Conservation (phyloP, 30 jellyfish, hydroid and myxozoan genomes). For the Clytia hemisphaerica region DNA sequence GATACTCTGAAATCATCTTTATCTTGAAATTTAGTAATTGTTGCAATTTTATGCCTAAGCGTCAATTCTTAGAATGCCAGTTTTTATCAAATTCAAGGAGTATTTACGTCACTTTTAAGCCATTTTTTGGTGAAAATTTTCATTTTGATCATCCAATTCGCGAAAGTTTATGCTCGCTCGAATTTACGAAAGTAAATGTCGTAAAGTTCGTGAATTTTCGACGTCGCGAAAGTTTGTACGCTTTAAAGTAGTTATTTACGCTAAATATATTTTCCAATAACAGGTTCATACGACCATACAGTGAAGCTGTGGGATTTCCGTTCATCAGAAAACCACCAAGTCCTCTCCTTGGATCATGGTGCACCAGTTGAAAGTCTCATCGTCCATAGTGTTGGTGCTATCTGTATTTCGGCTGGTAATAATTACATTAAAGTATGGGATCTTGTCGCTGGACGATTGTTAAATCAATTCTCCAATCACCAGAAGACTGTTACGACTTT, state of each 20-base stretch:
- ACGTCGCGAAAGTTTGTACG: too few species aligned
- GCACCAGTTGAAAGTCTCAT: slow-evolving; percentile 87
- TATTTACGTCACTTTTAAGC: too few species aligned
- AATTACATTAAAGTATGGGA: slow-evolving; percentile 92
- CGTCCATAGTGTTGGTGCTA: slow-evolving; percentile 71
- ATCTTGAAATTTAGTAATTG: too few species aligned
- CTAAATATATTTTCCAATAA: neutral
- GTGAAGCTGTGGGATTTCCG: slow-evolving; percentile 87
- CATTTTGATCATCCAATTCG: too few species aligned
- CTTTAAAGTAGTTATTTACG: neutral
- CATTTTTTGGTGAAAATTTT: too few species aligned
- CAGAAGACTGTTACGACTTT: slow-evolving; percentile 66
- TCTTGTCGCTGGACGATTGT: slow-evolving; percentile 58
- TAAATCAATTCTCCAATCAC: slow-evolving; percentile 70
- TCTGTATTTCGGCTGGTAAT: slow-evolving; percentile 86
- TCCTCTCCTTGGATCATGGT: slow-evolving; percentile 73
- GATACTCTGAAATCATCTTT: too few species aligned
- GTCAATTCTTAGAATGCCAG: too few species aligned
- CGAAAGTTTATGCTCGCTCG: too few species aligned
- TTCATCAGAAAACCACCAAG: slow-evolving; percentile 24
- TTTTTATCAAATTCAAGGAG: too few species aligned
- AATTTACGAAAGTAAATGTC: too few species aligned
- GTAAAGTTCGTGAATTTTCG: too few species aligned
- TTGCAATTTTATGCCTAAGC: too few species aligned
- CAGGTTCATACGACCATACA: slow-evolving; percentile 96